Base-by-base conservation (phyloP, 2,113 vertebrate species). In the Phocoena phocoena region DNA sequence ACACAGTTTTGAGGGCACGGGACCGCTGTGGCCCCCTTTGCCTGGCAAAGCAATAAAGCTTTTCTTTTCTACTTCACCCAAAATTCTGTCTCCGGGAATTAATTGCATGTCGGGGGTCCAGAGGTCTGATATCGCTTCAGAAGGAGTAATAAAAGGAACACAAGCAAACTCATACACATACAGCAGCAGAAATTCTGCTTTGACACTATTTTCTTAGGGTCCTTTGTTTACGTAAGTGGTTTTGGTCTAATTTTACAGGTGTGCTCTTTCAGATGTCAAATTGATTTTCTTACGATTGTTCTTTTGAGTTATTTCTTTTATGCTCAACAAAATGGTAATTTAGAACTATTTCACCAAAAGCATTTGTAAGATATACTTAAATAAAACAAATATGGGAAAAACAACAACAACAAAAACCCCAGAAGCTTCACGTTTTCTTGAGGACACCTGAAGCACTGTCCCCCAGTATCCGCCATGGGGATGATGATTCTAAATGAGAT, bases 271-370 rank as follows among this genome's bases (percentile, higher is more conserved):
- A 70, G 44, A 50, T 13, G 21, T 50, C 21, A 94, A 88, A 81
- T 74, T 53, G n/a, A 86, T 84, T 91, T 90, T 74, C 44, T 68
- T 92, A 36, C 20, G 12, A 58, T 89, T 77, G 38, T 53, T 88
- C 41, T 81, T 95, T 90, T 87, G 28, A 86, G 25, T 67, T n/a
- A 71, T 68, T 80, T 93, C 36, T 82, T 86, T 68, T 71, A 77
- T 71, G 67, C 25, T 82, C 23, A 33, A 55, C 50, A 93, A 92
- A 92, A 36, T 70, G 33, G 83, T 38, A 88, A 74, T 81, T 85
- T 88, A 70, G 23, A 96, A 98, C 36, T 20, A 71, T 76, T 90
- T 79, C 33, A 77, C n/a, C 28, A 67, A 84, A 93, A 44, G 47
- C 26, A 55, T 88, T 88, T 58, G 25, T 23, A 87, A 26, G 17